Base-by-base conservation (phyloP, 2,113 vertebrate genomes). In the Acrocephalus kingi region DNA sequence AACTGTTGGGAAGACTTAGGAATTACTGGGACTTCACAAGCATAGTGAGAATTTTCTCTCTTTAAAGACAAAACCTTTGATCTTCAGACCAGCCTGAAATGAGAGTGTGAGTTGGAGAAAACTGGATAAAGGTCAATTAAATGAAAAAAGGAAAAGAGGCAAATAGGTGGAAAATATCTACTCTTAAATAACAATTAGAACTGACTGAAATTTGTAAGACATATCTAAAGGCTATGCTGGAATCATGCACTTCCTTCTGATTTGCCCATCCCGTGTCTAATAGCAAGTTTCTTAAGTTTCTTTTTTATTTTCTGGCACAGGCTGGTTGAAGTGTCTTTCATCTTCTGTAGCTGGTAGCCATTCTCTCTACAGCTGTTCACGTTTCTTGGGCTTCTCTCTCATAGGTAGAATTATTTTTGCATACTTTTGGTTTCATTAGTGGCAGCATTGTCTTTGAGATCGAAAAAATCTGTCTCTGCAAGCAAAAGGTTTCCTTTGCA, bases 21-120 rank as follows among this genome's bases (percentile, higher is more conserved):
- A 92, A 81, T 24, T 2, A 46, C 35, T 59, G 56, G 79, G n/a
- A 68, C 43, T 46, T 87, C 51, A 66, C 0, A 1, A 89, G n/a
- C 37, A 18, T 3, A 45, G n/a, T 33, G 31, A 90, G 55, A 73
- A 91, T 73, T 27, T 3, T 54, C 21, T 74, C 30, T 73, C 35
- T 82, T 72, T 79, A 80, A 82, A 75, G 45, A 39, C 39, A 77
- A 86, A 83, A n/a, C 5, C 43, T 96, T 96, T 92, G 67, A 92
- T 92, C 72, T 91, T 80, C 83, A 91, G 43, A 59, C 52, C 15
- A 81, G 72, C 30, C 59, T 77, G 25, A 94, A 91, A 59, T 33
- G 15, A 55, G 30, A 72, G 41, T 9, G 7, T 59, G 63, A 96
- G 41, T 27, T 73, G 39, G 27, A 82, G 59, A 74, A 94, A 90